Conservation (phyloP, 2,797 vertebrate species). For the Neosilurus hyrtlii region DNA sequence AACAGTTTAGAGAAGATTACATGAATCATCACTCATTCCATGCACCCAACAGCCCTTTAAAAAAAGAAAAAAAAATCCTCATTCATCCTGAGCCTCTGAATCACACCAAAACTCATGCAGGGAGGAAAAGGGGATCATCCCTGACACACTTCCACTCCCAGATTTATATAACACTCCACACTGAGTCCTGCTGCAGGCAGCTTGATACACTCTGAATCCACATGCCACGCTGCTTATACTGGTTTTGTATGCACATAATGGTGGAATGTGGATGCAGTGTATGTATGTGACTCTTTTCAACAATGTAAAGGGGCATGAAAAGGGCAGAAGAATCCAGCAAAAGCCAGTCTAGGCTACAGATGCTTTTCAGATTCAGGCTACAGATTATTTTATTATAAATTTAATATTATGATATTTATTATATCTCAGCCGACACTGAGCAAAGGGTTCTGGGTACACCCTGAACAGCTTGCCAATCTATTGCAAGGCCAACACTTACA, state of each 20-base stretch:
- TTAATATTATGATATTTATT: too few relatives aligned
- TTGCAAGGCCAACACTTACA: too few relatives aligned
- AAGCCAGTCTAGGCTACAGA: neutral
- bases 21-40: slow-evolving; percentile 32
- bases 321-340: neutral
- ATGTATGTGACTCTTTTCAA: slow-evolving; percentile 13
- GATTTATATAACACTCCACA: slow-evolving; percentile 41
- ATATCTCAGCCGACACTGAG: too few relatives aligned
- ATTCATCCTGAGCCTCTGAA: slow-evolving; percentile 35
- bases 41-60: slow-evolving; percentile 13
- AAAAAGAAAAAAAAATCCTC: neutral
- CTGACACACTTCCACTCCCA: slow-evolving; percentile 44
- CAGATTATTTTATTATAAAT: too few relatives aligned
- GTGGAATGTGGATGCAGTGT: slow-evolving; percentile 19
- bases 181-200: slow-evolving; percentile 41
- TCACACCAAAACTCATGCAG: slow-evolving; percentile 37
- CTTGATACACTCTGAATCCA: slow-evolving; percentile 27
- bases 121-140: slow-evolving; percentile 45
- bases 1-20: slow-evolving; percentile 43
- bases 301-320: slow-evolving; percentile 5
- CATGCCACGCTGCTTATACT: slow-evolving; percentile 30
- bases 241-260: slow-evolving; percentile 38
- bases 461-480: too few relatives aligned
- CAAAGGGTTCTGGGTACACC: too few relatives aligned
- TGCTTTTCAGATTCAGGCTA: too few relatives aligned